phyloP scores from a whole-genome alignment of 2,113 vertebrate genomes.

The Leucopsar rothschildi region DNA sequence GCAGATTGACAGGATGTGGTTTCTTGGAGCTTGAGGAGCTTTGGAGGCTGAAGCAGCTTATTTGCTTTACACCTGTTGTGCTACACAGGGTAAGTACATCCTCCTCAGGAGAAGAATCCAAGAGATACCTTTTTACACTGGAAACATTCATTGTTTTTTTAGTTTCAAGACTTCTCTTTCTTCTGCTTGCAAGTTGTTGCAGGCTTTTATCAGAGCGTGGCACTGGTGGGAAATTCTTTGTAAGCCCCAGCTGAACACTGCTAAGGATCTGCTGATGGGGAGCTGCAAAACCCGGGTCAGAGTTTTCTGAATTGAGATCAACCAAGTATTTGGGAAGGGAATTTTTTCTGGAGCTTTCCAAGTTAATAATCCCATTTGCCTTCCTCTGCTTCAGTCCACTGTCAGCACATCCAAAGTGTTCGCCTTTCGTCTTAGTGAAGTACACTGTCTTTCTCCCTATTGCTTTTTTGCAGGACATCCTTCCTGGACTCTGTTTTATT shows the following conservation, averaged over 20 bases:
- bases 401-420: background rate
- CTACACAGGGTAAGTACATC: background rate
- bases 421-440: background rate
- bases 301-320: background rate
- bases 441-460: background rate
- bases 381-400: background rate
- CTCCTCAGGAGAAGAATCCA: conserved; percentile 25
- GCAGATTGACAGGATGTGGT: accelerated
- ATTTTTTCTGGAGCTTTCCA: background rate
- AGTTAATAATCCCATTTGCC: background rate
- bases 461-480: conserved; percentile 3
- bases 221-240: background rate
- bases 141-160: background rate
- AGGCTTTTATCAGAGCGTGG: background rate
- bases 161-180: background rate
- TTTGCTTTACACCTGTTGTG: background rate
- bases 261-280: background rate
- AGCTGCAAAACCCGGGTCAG: background rate
- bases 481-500: conserved; percentile 9
- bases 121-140: background rate
- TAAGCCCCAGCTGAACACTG: background rate
- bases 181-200: background rate
- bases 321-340: background rate
- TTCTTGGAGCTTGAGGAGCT: background rate
- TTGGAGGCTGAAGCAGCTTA: conserved; percentile 57